Conservation (phyloP, 2,888 invertebrate species). For the Seira musarum region DNA sequence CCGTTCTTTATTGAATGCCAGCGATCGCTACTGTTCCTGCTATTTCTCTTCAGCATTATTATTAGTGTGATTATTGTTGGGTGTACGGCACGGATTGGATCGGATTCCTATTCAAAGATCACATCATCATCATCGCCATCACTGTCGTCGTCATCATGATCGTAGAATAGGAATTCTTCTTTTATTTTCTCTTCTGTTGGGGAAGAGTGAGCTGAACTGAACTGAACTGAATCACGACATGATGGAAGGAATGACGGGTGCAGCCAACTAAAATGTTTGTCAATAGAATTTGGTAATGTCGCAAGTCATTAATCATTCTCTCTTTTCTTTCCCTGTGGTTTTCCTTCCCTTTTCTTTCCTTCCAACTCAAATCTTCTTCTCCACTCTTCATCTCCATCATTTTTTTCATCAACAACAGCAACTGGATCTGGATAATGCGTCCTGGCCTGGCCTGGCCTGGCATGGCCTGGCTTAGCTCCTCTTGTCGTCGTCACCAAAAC, state of each 20-base stretch:
- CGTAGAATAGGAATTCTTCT: too few species aligned
- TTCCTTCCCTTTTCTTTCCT: constrained; percentile 40
- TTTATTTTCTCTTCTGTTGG: background rate
- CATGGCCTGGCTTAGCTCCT: background rate
- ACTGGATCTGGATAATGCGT: background rate
- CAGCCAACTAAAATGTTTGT: constrained; percentile 70
- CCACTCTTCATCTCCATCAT: background rate
- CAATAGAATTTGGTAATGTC: constrained; percentile 70
- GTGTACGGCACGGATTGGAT: background rate
- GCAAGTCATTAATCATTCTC: constrained; percentile 70
- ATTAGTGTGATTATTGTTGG: background rate
- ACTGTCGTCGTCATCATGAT: too few species aligned
- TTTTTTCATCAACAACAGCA: background rate
- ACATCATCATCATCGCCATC: too few species aligned
- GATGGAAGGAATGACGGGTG: constrained; percentile 68
- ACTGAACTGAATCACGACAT: constrained; percentile 65
- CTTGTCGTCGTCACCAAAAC: background rate
- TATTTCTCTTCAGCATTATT: background rate
- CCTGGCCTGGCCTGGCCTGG: background rate
- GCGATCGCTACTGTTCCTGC: background rate
- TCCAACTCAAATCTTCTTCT: constrained; percentile 1
- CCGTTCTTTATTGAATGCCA: background rate
- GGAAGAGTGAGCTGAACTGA: constrained; percentile 27
- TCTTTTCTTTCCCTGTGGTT: constrained; percentile 34
- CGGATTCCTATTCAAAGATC: background rate